Evolutionary conservation across 1,140 invertebrate genomes (phyloP).

Genomic region (Danaus plexippus): DNA sequence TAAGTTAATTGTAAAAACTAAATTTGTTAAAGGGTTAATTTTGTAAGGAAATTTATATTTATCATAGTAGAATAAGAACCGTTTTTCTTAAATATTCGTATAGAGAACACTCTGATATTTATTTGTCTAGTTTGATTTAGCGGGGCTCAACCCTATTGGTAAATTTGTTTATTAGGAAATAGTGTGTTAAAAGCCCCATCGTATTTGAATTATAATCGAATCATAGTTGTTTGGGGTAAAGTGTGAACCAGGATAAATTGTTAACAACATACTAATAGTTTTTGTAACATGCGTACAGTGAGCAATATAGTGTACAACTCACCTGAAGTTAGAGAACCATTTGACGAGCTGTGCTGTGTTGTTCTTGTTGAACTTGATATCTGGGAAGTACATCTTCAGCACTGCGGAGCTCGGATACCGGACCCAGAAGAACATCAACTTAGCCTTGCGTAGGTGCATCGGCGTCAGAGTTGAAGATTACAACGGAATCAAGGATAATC

Average conservation of each 20-base stretch:
- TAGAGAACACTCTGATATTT: no score
- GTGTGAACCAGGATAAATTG: no score
- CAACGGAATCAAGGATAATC: slow-evolving; percentile 81
- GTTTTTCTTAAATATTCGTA: no score
- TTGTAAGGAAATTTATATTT: no score
- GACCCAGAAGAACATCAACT: slow-evolving; percentile 99
- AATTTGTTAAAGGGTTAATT: no score
- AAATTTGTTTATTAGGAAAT: slow-evolving; percentile 58
- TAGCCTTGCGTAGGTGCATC: slow-evolving; percentile 99
- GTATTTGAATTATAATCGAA: slow-evolving; percentile 39
- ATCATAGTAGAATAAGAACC: no score
- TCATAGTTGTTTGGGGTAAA: slow-evolving; percentile 8
- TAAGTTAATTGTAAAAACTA: no score
- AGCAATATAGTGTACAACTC: background rate
- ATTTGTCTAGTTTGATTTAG: slow-evolving; percentile 3
- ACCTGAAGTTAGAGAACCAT: slow-evolving; percentile 98
- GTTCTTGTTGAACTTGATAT: slow-evolving; percentile 99
- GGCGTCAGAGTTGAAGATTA: slow-evolving; percentile 97
- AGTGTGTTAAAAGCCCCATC: slow-evolving; percentile 53
- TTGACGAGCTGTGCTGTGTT: slow-evolving; percentile 99
- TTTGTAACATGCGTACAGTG: no score
- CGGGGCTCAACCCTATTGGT: slow-evolving; percentile 23
- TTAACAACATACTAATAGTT: no score
- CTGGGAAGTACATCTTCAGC: slow-evolving; percentile 99
- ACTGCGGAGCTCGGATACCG: slow-evolving; percentile 98